phyloP scores from a whole-genome alignment of 2,113 vertebrate species.

The Haemorhous mexicanus region DNA sequence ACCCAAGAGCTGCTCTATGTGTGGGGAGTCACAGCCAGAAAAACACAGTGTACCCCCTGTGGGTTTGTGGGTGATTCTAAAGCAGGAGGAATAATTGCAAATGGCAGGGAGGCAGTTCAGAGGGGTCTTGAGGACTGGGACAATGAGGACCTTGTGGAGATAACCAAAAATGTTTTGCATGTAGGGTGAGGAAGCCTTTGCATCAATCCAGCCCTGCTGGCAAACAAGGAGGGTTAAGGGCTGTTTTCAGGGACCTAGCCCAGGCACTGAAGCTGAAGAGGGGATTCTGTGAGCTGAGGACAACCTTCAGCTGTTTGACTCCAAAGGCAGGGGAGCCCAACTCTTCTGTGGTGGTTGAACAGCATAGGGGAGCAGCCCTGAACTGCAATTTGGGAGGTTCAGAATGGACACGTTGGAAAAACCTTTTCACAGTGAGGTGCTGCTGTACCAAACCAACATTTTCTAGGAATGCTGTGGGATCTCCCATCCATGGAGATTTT shows the following conservation, averaged over 20 bases:
- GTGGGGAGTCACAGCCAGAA: not conserved
- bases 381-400: not conserved
- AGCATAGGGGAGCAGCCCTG: not conserved
- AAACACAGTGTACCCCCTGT: fast-evolving
- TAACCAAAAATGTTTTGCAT: not conserved
- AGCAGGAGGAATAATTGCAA: not conserved
- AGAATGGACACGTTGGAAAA: not conserved
- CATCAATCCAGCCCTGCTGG: not conserved
- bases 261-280: not conserved
- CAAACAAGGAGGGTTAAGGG: not conserved
- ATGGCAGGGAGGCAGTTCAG: not conserved
- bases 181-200: too few species aligned
- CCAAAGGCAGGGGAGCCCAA: not conserved
- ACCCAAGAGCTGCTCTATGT: fast-evolving
- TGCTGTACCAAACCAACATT: not conserved
- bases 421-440: too few species aligned
- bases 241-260: not conserved
- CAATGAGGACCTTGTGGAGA: not conserved
- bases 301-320: not conserved
- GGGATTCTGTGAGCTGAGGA: not conserved
- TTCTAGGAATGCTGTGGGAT: not conserved
- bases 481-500: not conserved
- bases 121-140: not conserved
- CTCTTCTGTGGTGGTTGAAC: not conserved
- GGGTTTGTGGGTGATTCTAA: not conserved